A percentile compares a stretch with the other conserved stretches of the same genome.
These are phyloP conservation scores for Chaetodon trifascialis DNA, from an alignment of 2,113 vertebrate species.

Conservation along the genomic window DNA sequence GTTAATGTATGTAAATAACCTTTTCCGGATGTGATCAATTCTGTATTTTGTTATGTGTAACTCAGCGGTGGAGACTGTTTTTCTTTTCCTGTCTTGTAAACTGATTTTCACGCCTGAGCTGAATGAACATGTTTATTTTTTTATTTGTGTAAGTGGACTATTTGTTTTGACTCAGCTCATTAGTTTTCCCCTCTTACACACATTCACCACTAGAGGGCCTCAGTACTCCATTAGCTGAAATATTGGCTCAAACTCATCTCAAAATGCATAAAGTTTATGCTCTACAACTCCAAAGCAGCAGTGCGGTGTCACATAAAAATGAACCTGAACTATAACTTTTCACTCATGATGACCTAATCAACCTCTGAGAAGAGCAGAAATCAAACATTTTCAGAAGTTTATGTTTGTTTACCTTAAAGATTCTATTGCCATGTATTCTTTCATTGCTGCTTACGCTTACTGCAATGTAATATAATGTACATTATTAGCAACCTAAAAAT, in stretches of 20 bases:
- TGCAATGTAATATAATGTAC: constrained; percentile 2
- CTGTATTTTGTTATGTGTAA: constrained; percentile 49
- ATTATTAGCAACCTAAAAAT: background rate
- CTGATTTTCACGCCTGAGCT: constrained; percentile 38
- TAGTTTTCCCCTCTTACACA: background rate
- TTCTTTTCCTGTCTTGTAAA: constrained; percentile 46
- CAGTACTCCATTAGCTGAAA: constrained; percentile 4
- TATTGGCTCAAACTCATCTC: background rate
- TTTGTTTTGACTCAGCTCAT: constrained; percentile 16
- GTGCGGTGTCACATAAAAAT: background rate
- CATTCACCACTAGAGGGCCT: constrained; percentile 54
- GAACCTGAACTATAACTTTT: background rate
- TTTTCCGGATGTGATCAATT: constrained; percentile 58
- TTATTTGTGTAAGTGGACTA: constrained; percentile 48
- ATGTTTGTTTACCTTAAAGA: background rate
- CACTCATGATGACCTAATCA: background rate
- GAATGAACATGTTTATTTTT: constrained; percentile 66
- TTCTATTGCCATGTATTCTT: background rate
- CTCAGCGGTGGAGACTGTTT: constrained; percentile 12
- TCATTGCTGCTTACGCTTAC: background rate
- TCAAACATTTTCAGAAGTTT: background rate
- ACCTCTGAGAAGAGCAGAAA: background rate
- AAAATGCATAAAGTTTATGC: background rate
- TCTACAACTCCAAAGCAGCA: background rate
- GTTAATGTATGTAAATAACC: constrained; percentile 78